Percentiles rank a stretch among this genome's conserved stretches.
phyloP scores from a whole-genome alignment of 2,888 invertebrate species.

The Eristalis tenax region DNA sequence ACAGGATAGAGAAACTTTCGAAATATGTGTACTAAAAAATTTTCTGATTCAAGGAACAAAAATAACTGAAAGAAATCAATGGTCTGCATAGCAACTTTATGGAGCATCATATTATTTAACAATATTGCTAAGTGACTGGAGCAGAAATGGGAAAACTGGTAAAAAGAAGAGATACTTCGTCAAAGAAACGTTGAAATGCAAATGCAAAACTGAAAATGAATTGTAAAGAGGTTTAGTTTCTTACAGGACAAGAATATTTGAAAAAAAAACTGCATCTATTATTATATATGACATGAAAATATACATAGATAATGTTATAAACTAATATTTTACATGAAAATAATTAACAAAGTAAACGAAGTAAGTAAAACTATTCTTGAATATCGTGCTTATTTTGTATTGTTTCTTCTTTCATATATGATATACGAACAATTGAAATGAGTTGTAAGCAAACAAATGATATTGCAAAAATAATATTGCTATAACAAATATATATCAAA shows the following conservation, averaged over 20 bases:
- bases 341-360: slow-evolving; percentile 25
- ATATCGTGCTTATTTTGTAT: slow-evolving; percentile 53
- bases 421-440: slow-evolving; percentile 37
- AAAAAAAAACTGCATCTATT: slow-evolving; percentile 32
- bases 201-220: slow-evolving; percentile 8
- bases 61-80: neutral
- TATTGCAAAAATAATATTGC: slow-evolving; percentile 41
- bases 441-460: slow-evolving; percentile 28
- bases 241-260: slow-evolving; percentile 13
- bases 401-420: slow-evolving; percentile 33
- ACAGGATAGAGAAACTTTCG: slow-evolving; percentile 66
- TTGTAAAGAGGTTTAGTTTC: slow-evolving; percentile 7
- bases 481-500: slow-evolving; percentile 28
- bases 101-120: neutral
- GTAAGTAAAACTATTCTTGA: slow-evolving; percentile 39
- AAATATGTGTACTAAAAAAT: slow-evolving; percentile 27
- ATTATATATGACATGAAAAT: slow-evolving; percentile 41
- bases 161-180: slow-evolving; percentile 3
- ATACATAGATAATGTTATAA: slow-evolving; percentile 50
- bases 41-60: slow-evolving; percentile 21
- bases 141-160: neutral
- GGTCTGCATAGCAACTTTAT: neutral
- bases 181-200: neutral
- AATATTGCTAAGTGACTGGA: slow-evolving; percentile 19
- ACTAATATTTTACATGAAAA: slow-evolving; percentile 60